These are phyloP conservation scores for Trichomalopsis sarcophagae DNA, from an alignment of 1,140 invertebrate genomes.

Conservation along the genomic window DNA sequence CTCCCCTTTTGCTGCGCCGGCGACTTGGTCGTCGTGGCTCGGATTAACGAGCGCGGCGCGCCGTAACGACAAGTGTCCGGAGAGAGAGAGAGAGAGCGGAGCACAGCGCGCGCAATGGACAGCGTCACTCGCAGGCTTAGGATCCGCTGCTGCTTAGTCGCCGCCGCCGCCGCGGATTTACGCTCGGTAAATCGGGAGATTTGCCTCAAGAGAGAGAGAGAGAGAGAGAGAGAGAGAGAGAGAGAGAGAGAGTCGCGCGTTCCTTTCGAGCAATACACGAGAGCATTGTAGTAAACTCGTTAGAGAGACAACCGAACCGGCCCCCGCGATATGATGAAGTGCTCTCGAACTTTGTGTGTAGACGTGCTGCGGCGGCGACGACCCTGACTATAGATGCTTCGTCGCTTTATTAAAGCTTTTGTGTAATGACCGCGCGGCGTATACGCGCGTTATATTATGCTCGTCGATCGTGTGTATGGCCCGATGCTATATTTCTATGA, in stretches of 20 bases:
- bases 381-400: too few species aligned
- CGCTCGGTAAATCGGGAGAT: neutral
- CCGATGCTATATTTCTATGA: neutral
- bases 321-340: constrained; percentile 2
- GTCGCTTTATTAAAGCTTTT: neutral
- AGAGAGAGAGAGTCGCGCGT: too few species aligned
- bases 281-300: neutral
- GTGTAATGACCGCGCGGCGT: neutral
- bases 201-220: neutral
- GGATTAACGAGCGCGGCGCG: neutral
- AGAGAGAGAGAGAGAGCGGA: neutral
- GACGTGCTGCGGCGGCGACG: neutral
- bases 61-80: constrained; percentile 2
- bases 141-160: neutral
- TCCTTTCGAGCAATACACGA: neutral
- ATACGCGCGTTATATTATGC: neutral
- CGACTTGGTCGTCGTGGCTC: neutral
- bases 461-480: neutral
- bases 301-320: neutral
- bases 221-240: neutral
- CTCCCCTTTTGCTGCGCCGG: neutral
- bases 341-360: neutral
- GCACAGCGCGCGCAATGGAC: neutral
- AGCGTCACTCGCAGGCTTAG: neutral
- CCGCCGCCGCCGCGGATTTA: neutral